These are phyloP conservation scores for Naso thynnoides DNA, from an alignment of 2,797 vertebrate genomes.

Conservation along the genomic window DNA sequence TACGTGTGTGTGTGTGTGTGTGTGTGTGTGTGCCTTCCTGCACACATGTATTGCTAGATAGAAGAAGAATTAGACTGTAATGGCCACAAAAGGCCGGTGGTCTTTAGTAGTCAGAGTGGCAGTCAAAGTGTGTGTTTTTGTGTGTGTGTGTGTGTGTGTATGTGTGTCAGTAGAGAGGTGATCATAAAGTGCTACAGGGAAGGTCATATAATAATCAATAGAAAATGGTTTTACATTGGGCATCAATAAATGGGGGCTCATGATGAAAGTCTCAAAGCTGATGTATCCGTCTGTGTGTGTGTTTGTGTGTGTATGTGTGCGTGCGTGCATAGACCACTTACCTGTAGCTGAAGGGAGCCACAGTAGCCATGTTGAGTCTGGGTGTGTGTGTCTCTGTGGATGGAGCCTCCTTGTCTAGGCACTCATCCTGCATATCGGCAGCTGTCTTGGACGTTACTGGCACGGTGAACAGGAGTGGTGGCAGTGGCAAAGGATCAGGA, in stretches of 20 bases:
- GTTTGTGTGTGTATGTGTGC: conserved; percentile 17
- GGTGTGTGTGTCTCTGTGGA: conserved; percentile 66
- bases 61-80: conserved; percentile 37
- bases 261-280: conserved; percentile 2
- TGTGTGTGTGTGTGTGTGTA: conserved; percentile 7
- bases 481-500: conserved; percentile 46
- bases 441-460: conserved; percentile 26
- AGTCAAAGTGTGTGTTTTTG: conserved; percentile 7
- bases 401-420: conserved; percentile 34
- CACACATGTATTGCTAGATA: conserved; percentile 27
- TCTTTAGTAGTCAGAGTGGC: conserved; percentile 17
- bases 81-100: conserved; percentile 19
- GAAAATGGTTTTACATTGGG: conserved; percentile 4
- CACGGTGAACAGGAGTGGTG: conserved; percentile 41
- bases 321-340: conserved; percentile 62
- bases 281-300: conserved; percentile 14
- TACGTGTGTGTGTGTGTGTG: conserved; percentile 12
- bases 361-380: conserved; percentile 89
- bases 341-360: conserved; percentile 94
- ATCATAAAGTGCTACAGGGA: conserved; percentile 8
- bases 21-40: conserved; percentile 2
- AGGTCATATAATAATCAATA: conserved; percentile 16
- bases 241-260: neutral
- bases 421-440: conserved; percentile 5
- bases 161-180: neutral